Conservation (phyloP, 2,888 invertebrate genomes). For the Laothoe populi region DNA sequence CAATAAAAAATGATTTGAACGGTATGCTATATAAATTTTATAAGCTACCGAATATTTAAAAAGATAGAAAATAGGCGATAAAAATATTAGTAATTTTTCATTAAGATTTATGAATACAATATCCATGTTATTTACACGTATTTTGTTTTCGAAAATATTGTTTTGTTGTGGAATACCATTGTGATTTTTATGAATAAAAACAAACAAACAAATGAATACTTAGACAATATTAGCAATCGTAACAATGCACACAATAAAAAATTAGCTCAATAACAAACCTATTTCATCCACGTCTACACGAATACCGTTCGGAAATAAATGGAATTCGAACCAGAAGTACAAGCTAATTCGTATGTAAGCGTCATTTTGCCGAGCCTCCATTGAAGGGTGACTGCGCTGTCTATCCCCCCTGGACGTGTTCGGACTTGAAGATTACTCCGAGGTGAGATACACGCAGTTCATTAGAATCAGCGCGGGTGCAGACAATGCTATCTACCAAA, state of each 20-base stretch:
- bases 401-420: slow-evolving; percentile 72
- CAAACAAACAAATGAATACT: too few species aligned
- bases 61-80: too few species aligned
- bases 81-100: too few species aligned
- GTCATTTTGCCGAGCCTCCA: slow-evolving; percentile 62
- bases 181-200: too few species aligned
- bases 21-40: neutral
- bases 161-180: too few species aligned
- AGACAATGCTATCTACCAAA: slow-evolving; percentile 42
- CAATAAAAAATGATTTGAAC: neutral
- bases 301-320: neutral
- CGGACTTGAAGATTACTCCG: slow-evolving; percentile 67
- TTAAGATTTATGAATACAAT: too few species aligned
- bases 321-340: slow-evolving; percentile 2
- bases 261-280: neutral
- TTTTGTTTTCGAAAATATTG: too few species aligned
- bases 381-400: slow-evolving; percentile 66
- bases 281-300: neutral
- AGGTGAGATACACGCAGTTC: slow-evolving; percentile 74
- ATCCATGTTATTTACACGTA: too few species aligned
- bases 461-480: slow-evolving; percentile 65
- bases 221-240: too few species aligned
- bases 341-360: slow-evolving; percentile 37
- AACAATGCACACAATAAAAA: neutral
- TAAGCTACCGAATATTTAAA: too few species aligned